Evolutionary conservation across 2,888 invertebrate species (phyloP).

Genomic region (Gasteruption jaculator): DNA sequence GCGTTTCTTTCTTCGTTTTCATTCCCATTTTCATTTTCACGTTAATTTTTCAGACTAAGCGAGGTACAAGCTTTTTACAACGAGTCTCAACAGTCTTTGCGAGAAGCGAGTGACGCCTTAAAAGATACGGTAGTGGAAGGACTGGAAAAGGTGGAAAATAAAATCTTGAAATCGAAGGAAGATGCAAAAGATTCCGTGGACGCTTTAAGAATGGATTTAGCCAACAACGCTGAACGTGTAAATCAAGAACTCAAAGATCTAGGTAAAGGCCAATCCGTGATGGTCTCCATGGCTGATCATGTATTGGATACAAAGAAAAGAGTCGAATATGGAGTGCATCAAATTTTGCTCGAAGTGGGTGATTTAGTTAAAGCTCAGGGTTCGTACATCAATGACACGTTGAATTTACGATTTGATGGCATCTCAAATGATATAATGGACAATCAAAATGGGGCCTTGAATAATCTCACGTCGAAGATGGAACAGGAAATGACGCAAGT

Average conservation of each 20-base stretch:
- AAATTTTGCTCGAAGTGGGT: conserved; percentile 72
- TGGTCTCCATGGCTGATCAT: conserved; percentile 79
- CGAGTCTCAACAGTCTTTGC: conserved; percentile 59
- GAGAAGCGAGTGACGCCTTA: conserved; percentile 55
- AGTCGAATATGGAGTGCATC: conserved; percentile 79
- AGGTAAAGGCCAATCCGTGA: conserved; percentile 70
- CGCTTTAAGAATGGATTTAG: conserved; percentile 51
- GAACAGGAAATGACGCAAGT: conserved; percentile 74
- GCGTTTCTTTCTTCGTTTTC: too few relatives aligned
- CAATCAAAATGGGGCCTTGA: conserved; percentile 68
- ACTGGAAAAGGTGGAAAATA: conserved; percentile 52
- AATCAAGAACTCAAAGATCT: conserved; percentile 54
- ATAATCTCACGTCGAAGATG: conserved; percentile 72
- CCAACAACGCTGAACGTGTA: conserved; percentile 36
- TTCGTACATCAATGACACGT: conserved; percentile 62
- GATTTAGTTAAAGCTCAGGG: conserved; percentile 66
- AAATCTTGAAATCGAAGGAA: conserved; percentile 56
- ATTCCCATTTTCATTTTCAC: not conserved
- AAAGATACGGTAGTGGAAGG: conserved; percentile 45
- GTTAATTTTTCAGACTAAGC: conserved; percentile 32
- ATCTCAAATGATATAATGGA: conserved; percentile 67
- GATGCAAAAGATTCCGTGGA: conserved; percentile 59
- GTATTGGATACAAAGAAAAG: conserved; percentile 79
- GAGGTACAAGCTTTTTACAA: conserved; percentile 61
- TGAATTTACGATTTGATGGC: conserved; percentile 66